Base-by-base conservation (phyloP, 2,113 vertebrate species). In the Macquaria ambigua region DNA sequence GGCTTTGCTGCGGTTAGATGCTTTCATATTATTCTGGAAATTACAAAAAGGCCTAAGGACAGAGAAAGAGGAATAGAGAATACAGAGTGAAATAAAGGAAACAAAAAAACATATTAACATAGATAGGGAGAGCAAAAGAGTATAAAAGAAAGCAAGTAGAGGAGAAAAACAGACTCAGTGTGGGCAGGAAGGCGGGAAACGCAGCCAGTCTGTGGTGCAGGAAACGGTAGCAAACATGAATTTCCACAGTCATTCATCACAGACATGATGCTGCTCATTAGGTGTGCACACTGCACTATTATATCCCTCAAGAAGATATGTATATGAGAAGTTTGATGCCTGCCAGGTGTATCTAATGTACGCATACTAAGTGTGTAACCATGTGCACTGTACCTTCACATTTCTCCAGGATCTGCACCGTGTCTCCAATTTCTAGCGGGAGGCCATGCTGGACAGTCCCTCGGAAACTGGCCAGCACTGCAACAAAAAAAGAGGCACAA, bases 381-480 rank as follows among this genome's bases (percentile, higher is more conserved):
- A 1, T 28, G 59, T 77, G 71, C n/a, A 91, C 92, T 93, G 3
- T 94, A 99, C 98, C 98, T 94, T 99, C 98, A 84, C 97, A 99
- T 95, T 98, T 99, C 94, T 99, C 98, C 92, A 99, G 93, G 92
- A 99, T 98, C 95, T 99, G 98, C 93, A 99, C 98, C 0, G 98
- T 99, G 90, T 99, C 98, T 88, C 98, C 98, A 61, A 99, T 99
- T 94, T 99, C 98, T 93, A 99, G 84, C 0, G 97, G 97, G 4
- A 99, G 95, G 93, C 98, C 98, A 90, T 98, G 96, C 50, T 98
- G 97, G 77, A 99, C 90, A 1, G 97, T 98, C 85, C 97, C 98
- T 92, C 98, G 96, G 94, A 99, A 99, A 95, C 97, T 97, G 92
- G 96, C 97, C 95, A 99, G 97, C 89, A 97, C 98, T 99, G 93